Base-by-base conservation (phyloP, 2,797 vertebrate species). In the Rhadinocentrus ornatus region DNA sequence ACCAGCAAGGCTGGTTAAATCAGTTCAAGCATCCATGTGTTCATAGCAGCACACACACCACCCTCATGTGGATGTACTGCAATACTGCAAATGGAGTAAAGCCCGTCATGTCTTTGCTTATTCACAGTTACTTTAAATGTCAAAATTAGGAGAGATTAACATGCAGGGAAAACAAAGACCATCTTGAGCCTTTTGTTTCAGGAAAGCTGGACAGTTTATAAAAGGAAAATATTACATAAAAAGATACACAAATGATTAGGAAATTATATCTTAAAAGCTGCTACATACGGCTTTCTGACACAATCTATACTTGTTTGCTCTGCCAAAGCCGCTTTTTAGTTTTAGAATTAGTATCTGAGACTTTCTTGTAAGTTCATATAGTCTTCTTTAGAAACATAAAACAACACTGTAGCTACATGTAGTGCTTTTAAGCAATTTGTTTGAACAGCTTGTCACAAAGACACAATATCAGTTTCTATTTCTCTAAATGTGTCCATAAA, bases 31-130 rank as follows among this genome's bases (percentile, higher is more conserved):
- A 13, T 64, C 22, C 39, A 7, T 20, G 44, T 26, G 18, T 68
- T 75, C 7, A 77, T 73, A 77, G 27, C n/a, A 78, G 64, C 72
- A 84, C 72, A 79, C 61, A 83, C 73, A 87, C 46, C 58, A 73
- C 84, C 88, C 78, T 61, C 84, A 64, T 80, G 88, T 89, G 90
- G 88, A 44, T 12, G 6, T 11, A 39, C 63, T 0, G 15, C 9
- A 44, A 48, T 56, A 88, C 62, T 89, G 80, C 83, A 0, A 26
- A 13, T 27, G 1, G 6, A 35, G 57, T 3, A 15, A 20, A n/a
- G n/a, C 12, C 11, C 0, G 15, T 15, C 31, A 29, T 10, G 16
- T 16, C 9, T 13, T 15, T 12, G 1, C 22, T 27, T 52, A 32
- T 55, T 44, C 32, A 3, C 3, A 8, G 16, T 26, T 18, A 11